Conservation (phyloP, 1,140 invertebrate species). For the Anastatus disparis region DNA sequence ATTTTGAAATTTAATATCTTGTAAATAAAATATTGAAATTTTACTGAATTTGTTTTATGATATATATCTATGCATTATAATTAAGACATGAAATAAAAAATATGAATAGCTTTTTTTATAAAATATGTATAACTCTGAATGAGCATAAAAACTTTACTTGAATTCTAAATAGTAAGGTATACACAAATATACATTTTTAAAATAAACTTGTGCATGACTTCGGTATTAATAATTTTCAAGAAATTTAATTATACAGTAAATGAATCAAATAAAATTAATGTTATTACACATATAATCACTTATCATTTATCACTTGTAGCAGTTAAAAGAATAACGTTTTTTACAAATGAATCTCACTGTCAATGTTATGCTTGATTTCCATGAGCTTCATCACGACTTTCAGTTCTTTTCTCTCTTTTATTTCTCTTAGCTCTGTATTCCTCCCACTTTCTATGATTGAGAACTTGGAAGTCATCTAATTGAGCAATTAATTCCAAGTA, state of each 20-base stretch:
- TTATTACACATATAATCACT: constrained; percentile 15
- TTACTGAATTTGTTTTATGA: background rate
- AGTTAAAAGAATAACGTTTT: constrained; percentile 35
- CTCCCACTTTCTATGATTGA: constrained; percentile 95
- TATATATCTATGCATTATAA: background rate
- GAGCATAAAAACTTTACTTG: background rate
- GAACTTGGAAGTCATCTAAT: constrained; percentile 82
- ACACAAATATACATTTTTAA: constrained; percentile 11
- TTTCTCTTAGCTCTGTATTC: constrained; percentile 72
- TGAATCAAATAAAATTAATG: background rate
- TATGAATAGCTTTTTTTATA: background rate
- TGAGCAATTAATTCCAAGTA: constrained; percentile 89
- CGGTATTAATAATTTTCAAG: background rate
- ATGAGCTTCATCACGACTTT: constrained; percentile 29
- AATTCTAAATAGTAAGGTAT: constrained; percentile 19
- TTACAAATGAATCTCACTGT: constrained; percentile 20
- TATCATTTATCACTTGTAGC: constrained; percentile 26
- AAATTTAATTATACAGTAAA: background rate
- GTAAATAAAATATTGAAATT: too few relatives aligned
- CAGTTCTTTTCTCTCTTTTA: constrained; percentile 32
- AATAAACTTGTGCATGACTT: background rate
- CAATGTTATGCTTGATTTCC: constrained; percentile 27
- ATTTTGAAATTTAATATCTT: too few relatives aligned
- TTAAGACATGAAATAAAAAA: background rate
- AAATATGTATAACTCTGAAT: background rate